These are phyloP conservation scores for Apantesis nais DNA, from an alignment of 2,888 invertebrate species.

Conservation along the genomic window DNA sequence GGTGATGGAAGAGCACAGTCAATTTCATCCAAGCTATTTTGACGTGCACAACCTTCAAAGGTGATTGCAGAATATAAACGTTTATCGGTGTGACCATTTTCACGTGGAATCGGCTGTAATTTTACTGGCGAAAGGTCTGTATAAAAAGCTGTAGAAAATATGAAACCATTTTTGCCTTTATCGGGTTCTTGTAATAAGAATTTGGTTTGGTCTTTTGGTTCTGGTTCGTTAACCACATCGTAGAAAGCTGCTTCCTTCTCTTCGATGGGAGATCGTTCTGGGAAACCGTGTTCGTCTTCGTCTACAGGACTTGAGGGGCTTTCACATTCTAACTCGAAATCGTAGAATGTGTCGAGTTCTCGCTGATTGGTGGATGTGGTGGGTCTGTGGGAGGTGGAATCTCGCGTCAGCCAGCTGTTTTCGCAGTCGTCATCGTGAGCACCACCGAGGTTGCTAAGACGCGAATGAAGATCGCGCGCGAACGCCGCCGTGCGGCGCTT, in stretches of 20 bases:
- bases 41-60: conserved; percentile 79
- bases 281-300: conserved; percentile 81
- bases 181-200: conserved; percentile 77
- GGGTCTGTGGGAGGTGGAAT: conserved; percentile 55
- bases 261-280: conserved; percentile 80
- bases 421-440: conserved; percentile 78
- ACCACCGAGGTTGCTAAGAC: conserved; percentile 89
- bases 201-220: conserved; percentile 69
- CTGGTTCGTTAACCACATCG: conserved; percentile 79
- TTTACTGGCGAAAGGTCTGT: conserved; percentile 76
- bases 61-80: conserved; percentile 78
- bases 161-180: conserved; percentile 80
- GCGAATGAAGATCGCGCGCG: conserved; percentile 91
- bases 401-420: conserved; percentile 74
- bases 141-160: conserved; percentile 74
- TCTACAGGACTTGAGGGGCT: conserved; percentile 90
- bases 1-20: conserved; percentile 61
- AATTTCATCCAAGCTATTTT: conserved; percentile 74
- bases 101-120: conserved; percentile 72
- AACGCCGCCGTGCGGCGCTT: conserved; percentile 93
- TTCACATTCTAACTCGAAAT: conserved; percentile 88
- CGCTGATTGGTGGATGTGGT: conserved; percentile 59
- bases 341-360: conserved; percentile 87
- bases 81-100: conserved; percentile 77
- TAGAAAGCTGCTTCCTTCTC: conserved; percentile 85